Evolutionary conservation across 2,888 invertebrate genomes (phyloP).

Genomic region (Aporophyla nigra): DNA sequence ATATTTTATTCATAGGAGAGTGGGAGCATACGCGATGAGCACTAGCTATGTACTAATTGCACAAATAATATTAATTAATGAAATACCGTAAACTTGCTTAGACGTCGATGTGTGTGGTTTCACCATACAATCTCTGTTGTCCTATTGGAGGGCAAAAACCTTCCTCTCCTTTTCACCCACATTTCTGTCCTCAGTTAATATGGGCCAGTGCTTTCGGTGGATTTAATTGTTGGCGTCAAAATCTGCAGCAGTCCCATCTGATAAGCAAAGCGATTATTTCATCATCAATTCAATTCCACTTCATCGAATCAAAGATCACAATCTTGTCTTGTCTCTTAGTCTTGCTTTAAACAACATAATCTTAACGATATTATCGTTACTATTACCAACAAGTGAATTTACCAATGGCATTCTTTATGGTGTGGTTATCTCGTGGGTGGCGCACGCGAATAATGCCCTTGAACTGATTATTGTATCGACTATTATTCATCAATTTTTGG

Average conservation of each 20-base stretch:
- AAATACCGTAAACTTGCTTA: too few relatives aligned
- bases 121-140: too few relatives aligned
- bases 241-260: constrained; percentile 16
- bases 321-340: too few relatives aligned
- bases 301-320: constrained; percentile 31
- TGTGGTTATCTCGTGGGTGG: constrained; percentile 70
- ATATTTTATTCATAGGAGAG: too few relatives aligned
- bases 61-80: too few relatives aligned
- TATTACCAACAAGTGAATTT: constrained; percentile 56
- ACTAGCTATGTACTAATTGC: too few relatives aligned
- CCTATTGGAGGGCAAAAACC: too few relatives aligned
- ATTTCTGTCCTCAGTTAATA: background rate
- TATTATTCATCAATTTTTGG: constrained; percentile 81
- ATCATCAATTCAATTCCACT: constrained; percentile 42
- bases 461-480: constrained; percentile 76
- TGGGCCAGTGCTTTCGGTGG: background rate
- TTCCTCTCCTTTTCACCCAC: background rate
- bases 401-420: constrained; percentile 49
- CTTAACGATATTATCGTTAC: constrained; percentile 23
- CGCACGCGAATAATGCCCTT: constrained; percentile 76
- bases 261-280: constrained; percentile 21
- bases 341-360: constrained; percentile 25
- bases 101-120: too few relatives aligned
- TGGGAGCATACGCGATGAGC: too few relatives aligned
- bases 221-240: background rate